Conservation (phyloP, 1,140 invertebrate genomes). For the Halyomorpha halys region DNA sequence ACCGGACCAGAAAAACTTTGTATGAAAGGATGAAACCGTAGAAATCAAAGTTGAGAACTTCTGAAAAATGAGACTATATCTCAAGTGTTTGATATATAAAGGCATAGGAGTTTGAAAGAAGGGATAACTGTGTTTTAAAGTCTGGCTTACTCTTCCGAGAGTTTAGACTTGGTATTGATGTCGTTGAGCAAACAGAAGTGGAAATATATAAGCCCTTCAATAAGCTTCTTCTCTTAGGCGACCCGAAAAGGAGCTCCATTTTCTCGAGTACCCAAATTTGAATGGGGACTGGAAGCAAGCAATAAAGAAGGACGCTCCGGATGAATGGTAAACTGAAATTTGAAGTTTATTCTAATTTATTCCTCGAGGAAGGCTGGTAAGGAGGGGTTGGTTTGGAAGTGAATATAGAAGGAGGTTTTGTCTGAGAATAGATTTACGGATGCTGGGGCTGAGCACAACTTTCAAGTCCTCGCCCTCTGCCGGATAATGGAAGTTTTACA, state of each 20-base stretch:
- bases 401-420: slow-evolving; percentile 23
- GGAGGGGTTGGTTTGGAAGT: slow-evolving; percentile 2
- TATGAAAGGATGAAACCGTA: too few species aligned
- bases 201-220: slow-evolving; percentile 7
- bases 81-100: not conserved
- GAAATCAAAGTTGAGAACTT: too few species aligned
- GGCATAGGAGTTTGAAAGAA: not conserved
- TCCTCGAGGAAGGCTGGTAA: slow-evolving; percentile 3
- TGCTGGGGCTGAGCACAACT: slow-evolving; percentile 6
- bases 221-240: not conserved
- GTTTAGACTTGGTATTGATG: slow-evolving; percentile 13
- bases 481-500: slow-evolving; percentile 21
- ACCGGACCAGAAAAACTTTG: too few species aligned
- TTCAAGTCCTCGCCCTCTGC: slow-evolving; percentile 6
- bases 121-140: slow-evolving; percentile 17
- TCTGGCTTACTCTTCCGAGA: not conserved
- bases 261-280: slow-evolving; percentile 19
- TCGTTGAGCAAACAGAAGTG: slow-evolving; percentile 12
- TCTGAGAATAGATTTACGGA: slow-evolving; percentile 19
- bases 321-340: slow-evolving; percentile 28
- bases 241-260: not conserved
- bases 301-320: slow-evolving; percentile 23
- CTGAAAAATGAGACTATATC: too few species aligned
- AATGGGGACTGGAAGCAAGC: slow-evolving; percentile 21
- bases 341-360: slow-evolving; percentile 29